Base-by-base conservation (phyloP, 2,113 vertebrate genomes). In the Nymphicus hollandicus region DNA sequence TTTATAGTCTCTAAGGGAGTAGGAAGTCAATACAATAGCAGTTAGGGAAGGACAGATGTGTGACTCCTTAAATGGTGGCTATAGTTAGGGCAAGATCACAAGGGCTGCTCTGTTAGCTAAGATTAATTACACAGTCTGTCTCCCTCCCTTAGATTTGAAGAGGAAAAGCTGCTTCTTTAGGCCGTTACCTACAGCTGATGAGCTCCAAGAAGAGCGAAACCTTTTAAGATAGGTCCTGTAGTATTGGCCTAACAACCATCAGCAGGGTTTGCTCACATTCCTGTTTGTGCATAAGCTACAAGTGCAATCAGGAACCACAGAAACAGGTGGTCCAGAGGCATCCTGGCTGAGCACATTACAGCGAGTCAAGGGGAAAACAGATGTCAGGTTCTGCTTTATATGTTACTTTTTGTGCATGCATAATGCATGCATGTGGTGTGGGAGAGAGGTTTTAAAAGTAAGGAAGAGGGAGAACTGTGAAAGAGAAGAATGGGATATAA, bases 221-320 rank as follows among this genome's bases (percentile, higher is more conserved):
- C 97, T 97, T 35, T 83, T 97, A 97, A 97, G 81, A 60, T 41
- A 74, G 96, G 97, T 97, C 97, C 97, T 97, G 97, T 97, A 97
- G 96, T 97, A 96, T 97, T 97, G 97, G 97, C 96, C 95, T 84
- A 8, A 37, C 10, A 9, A 28, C 14, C 27, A 22, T 8, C 33
- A 8, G 44, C 5, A n/a, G 4, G 44, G 28, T 74, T 69, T 9
- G 17, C 22, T 46, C 6, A 8, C 6, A 2, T 24, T 49, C 18
- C 0, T 5, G 28, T 13, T 6, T 24, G 33, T 3, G 29, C 71
- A 27, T 17, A 7, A 28, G 64, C 18, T 56, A 3, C 20, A 14
- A 11, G 43, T 1, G 12, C 11, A 79, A 19, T 29, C 11, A 5
- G 7, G 37, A 39, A 23, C 39, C 14, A 0, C 72, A 13, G 55